Percentiles rank a stretch among this genome's conserved stretches.
phyloP scores from a whole-genome alignment of 2,888 invertebrate genomes.

The Ecliptopera silaceata region DNA sequence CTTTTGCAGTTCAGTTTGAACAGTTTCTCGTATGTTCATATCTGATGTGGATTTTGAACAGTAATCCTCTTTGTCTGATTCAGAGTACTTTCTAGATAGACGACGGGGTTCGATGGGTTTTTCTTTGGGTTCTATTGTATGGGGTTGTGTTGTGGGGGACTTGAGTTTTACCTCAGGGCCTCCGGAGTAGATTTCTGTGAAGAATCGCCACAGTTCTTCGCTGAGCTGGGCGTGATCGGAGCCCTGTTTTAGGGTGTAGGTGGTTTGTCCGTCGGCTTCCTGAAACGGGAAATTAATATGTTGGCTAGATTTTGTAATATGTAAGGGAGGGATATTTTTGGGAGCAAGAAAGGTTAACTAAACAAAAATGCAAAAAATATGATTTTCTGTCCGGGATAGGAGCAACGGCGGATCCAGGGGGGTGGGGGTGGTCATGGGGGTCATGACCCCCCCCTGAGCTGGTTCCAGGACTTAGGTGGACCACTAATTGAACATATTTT shows the following conservation, averaged over 20 bases:
- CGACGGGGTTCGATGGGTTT: slow-evolving; percentile 30
- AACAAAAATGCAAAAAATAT: too few relatives aligned
- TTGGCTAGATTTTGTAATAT: too few relatives aligned
- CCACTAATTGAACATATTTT: too few relatives aligned
- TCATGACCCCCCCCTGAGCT: too few relatives aligned
- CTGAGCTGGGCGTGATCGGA: slow-evolving; percentile 91
- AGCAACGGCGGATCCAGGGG: too few relatives aligned
- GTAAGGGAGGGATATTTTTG: too few relatives aligned
- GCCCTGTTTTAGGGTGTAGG: slow-evolving; percentile 71
- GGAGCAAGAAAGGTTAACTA: too few relatives aligned
- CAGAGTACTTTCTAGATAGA: slow-evolving; percentile 61
- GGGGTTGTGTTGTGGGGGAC: slow-evolving; percentile 42
- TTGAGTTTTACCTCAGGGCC: slow-evolving; percentile 90
- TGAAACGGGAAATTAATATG: slow-evolving; percentile 42
- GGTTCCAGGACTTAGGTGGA: too few relatives aligned
- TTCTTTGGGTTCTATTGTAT: slow-evolving; percentile 35
- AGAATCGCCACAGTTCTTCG: slow-evolving; percentile 93
- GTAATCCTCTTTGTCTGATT: slow-evolving; percentile 75
- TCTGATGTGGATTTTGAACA: slow-evolving; percentile 71
- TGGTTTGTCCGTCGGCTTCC: slow-evolving; percentile 68
- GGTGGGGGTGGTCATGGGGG: too few relatives aligned
- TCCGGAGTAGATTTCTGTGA: slow-evolving; percentile 93
- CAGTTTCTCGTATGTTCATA: slow-evolving; percentile 59
- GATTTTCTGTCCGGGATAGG: too few relatives aligned
- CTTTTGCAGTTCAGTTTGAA: slow-evolving; percentile 66